These are phyloP conservation scores for Beris chalybata DNA, from an alignment of 2,888 invertebrate species.

Conservation along the genomic window DNA sequence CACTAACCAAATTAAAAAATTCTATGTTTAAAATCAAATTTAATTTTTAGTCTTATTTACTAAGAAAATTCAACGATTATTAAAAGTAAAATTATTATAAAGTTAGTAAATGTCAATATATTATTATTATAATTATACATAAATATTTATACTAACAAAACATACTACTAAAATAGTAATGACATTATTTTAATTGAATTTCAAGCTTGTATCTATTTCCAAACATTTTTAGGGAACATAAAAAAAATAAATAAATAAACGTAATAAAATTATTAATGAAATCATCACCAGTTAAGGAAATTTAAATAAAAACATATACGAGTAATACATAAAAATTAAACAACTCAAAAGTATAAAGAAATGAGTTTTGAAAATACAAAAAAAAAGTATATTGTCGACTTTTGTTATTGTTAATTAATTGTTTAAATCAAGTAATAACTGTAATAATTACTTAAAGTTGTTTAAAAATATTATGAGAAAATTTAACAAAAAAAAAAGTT, in stretches of 20 bases:
- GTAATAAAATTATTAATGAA: constrained; percentile 5
- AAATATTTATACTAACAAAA: constrained; percentile 24
- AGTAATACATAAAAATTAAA: constrained; percentile 2
- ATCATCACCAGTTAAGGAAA: constrained; percentile 22
- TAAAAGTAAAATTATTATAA: constrained; percentile 23
- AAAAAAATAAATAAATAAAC: constrained; percentile 22
- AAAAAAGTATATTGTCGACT: constrained; percentile 14
- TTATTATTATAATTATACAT: constrained; percentile 19
- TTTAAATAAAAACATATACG: constrained; percentile 9
- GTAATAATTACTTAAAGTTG: constrained; percentile 26
- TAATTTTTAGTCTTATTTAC: constrained; percentile 21
- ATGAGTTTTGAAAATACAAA: constrained; percentile 10
- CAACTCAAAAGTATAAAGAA: constrained; percentile 9
- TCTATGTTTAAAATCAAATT: neutral
- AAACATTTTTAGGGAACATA: constrained; percentile 24
- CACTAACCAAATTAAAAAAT: neutral
- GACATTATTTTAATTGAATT: constrained; percentile 19
- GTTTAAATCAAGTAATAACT: constrained; percentile 27
- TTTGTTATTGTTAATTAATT: constrained; percentile 29
- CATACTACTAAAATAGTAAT: constrained; percentile 19
- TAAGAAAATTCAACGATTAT: constrained; percentile 30
- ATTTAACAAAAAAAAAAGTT: constrained; percentile 12
- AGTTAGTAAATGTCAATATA: constrained; percentile 26
- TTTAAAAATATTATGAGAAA: constrained; percentile 11
- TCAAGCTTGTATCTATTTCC: constrained; percentile 23